Evolutionary conservation across 2,888 invertebrate species (phyloP).

Genomic region (Auanema freiburgensis): DNA sequence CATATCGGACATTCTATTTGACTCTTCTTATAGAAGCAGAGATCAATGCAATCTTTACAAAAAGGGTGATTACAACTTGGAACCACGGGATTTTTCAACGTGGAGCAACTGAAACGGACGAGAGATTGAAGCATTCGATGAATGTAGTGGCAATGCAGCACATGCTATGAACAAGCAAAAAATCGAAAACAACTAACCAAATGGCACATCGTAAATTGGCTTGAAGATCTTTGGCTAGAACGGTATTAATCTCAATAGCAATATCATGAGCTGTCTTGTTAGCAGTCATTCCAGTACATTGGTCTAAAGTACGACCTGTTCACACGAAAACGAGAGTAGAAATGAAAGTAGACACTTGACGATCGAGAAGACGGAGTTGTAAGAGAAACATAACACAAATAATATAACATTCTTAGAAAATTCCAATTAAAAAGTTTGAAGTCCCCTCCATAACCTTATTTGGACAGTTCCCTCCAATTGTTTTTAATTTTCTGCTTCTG

Average conservation of each 20-base stretch:
- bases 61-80: conserved; percentile 44
- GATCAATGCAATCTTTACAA: conserved; percentile 31
- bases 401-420: not conserved
- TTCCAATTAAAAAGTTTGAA: not conserved
- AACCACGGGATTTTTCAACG: conserved; percentile 33
- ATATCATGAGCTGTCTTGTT: conserved; percentile 12
- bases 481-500: too few species aligned
- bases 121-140: conserved; percentile 12
- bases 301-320: conserved; percentile 8
- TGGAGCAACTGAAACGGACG: conserved; percentile 38
- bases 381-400: conserved; percentile 1
- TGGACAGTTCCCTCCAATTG: too few species aligned
- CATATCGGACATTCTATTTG: conserved; percentile 44
- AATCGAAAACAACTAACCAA: conserved; percentile 28
- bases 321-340: not conserved
- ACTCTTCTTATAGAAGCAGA: conserved; percentile 30
- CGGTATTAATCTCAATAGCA: conserved; percentile 18
- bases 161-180: not conserved
- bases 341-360: not conserved
- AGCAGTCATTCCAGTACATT: conserved; percentile 2
- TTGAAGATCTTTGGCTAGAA: conserved; percentile 25
- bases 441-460: too few species aligned
- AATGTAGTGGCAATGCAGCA: not conserved
- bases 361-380: not conserved
- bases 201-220: conserved; percentile 40